Base-by-base conservation (phyloP, 2,113 vertebrate species). In the Scytalopus superciliaris region DNA sequence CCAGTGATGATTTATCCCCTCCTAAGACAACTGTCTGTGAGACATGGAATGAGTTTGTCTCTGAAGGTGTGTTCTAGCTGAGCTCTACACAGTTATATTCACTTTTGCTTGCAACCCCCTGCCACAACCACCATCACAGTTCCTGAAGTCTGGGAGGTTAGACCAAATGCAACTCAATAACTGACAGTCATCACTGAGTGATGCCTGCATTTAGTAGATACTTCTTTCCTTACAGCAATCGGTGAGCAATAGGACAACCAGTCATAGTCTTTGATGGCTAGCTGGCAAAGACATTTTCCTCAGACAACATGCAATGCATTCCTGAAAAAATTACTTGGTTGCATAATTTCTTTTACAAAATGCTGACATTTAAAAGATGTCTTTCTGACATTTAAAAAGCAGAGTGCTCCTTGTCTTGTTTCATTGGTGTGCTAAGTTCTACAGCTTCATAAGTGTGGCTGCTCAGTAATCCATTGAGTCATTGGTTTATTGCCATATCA, bases 401-500 rank as follows among this genome's bases (percentile, higher is more conserved):
- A 68, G 53, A 83, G 59, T 49, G 67, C 53, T 78, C 16, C 57
- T 86, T 78, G 19, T 60, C 78, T 42, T 60, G 42, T 24, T 89
- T 67, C 25, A 52, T 24, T 31, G 83, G 21, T 81, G 59, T 47
- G 30, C 80, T 57, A 37, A 76, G 30, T 19, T 95, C 18, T 82
- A 39, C 52, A 85, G 69, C 44, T 94, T 82, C 4, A 0, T 59
- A 93, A 89, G n/a, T 23, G 67, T 64, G n/a, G 80, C 80, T 90
- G 66, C 84, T 83, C 85, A 94, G 83, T 53, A 85, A 93, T 72
- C 90, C 87, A 91, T 44, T 87, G 66, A 95, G 74, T 83, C 93
- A 73, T 9, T 96, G 79, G 74, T 92, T 96, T 97, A 94, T 75
- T 94, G 87, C 53, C n/a, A 1, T 83, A 93, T 94, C 78, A 90